Evolutionary conservation across 2,797 vertebrate species (phyloP), one percentile per base, ranked within the genome.

Genomic region (Remorina albescens): DNA sequence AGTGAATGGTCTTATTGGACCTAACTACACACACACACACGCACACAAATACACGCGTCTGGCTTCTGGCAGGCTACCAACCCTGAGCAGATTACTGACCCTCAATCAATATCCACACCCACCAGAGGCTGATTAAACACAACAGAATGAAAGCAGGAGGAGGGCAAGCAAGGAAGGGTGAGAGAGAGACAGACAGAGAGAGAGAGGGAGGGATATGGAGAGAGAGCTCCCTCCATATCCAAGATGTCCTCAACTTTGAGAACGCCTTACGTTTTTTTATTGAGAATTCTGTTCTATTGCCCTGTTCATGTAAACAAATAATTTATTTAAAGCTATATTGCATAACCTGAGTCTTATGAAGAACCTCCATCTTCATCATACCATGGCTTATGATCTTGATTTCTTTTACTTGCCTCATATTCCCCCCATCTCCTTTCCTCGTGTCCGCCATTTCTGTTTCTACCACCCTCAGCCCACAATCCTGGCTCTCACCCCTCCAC

Each of bases 61-160:
- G 44, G 79, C 78, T 91, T 82, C 83, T 95, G 94, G 94, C 94
- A 94, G 94, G 92, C 94, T 95, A 94, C 94, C 94, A 96, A 94
- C 95, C 94, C 92, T 81, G 92, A 94, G 94, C 94, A 95, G 94
- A 96, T 95, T 96, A 95, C 94, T 95, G 95, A 96, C 93, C 94
- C 87, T 91, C 90, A 84, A 96, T 96, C 96, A 95, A 96, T 96
- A 97, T 92, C 92, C 92, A 88, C 89, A 92, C 95, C 92, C 94
- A 95, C 95, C 92, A 95, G 95, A 95, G 95, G 95, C 93, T 93
- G 93, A 91, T 95, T 96, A 93, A 90, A 94, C 92, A 92, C 85
- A 90, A 78, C 86, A 85, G 62, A 88, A 76, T 4, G 25, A 80
- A 78, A 81, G 77, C 41, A 74, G 46, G 56, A 50, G 68, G 16